Percentiles rank a stretch among this genome's conserved stretches.
Evolutionary conservation across 2,113 vertebrate species (phyloP).

Genomic region (Petrocephalus microphthalmus): DNA sequence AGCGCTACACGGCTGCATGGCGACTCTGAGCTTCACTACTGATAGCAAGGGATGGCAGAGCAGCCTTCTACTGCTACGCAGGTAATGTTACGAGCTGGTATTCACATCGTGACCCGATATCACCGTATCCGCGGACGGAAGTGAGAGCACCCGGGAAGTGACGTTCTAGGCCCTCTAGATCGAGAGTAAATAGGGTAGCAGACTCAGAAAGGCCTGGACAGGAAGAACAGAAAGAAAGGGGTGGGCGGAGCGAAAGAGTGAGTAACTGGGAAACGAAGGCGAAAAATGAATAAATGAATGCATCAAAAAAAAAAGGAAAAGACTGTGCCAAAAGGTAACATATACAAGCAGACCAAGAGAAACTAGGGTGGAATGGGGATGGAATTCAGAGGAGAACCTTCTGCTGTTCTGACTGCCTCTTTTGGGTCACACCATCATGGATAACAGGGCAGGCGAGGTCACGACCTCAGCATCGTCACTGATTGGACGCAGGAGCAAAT

Average conservation of each 20-base stretch:
- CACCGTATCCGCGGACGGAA: constrained; percentile 65
- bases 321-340: constrained; percentile 18
- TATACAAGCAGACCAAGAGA: background rate
- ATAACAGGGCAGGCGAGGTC: background rate
- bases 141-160: constrained; percentile 75
- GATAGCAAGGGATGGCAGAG: background rate
- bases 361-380: background rate
- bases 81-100: constrained; percentile 35
- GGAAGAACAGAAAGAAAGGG: constrained; percentile 51
- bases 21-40: background rate
- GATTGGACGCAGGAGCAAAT: background rate
- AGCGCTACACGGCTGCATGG: background rate
- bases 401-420: background rate
- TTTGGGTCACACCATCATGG: background rate
- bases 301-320: constrained; percentile 35
- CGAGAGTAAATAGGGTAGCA: constrained; percentile 80
- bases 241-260: constrained; percentile 59
- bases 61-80: background rate
- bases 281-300: constrained; percentile 34
- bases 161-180: constrained; percentile 86
- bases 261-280: constrained; percentile 46
- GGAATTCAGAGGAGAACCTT: constrained; percentile 9
- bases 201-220: constrained; percentile 87
- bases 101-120: constrained; percentile 68
- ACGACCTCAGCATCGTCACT: background rate